Conservation (phyloP, 2,797 vertebrate species). For the Melanotaenia nigrans region DNA sequence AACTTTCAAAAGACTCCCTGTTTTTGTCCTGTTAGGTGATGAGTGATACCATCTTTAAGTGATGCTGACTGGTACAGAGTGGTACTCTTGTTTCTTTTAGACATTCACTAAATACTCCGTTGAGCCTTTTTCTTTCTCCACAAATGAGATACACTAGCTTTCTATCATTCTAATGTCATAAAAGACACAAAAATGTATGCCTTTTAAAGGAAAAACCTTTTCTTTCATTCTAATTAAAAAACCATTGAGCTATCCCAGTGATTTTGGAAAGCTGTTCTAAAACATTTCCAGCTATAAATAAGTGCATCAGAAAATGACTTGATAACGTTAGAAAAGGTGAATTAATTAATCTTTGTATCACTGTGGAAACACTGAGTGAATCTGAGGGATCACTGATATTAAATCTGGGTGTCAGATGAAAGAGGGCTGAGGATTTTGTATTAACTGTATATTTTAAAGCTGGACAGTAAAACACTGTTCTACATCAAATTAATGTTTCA, state of each 20-base stretch:
- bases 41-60: slow-evolving; percentile 1
- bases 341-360: neutral
- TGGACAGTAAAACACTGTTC: neutral
- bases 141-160: slow-evolving; percentile 50
- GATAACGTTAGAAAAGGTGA: neutral
- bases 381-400: neutral
- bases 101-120: slow-evolving; percentile 35
- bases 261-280: neutral
- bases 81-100: slow-evolving; percentile 9
- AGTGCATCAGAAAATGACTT: neutral
- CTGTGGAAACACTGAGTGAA: neutral
- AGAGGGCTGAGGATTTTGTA: neutral
- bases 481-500: neutral
- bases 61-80: slow-evolving; percentile 3
- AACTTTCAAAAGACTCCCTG: neutral
- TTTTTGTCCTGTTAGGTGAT: neutral
- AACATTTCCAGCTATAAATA: neutral
- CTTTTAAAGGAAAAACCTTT: neutral
- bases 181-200: slow-evolving; percentile 16
- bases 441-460: slow-evolving; percentile 5
- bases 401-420: neutral
- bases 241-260: neutral
- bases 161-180: slow-evolving; percentile 5
- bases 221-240: neutral
- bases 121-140: slow-evolving; percentile 19